Percentiles rank a stretch among this genome's conserved stretches.
phyloP scores from a whole-genome alignment of 2,888 invertebrate species.

The Pristionchus arcanus region DNA sequence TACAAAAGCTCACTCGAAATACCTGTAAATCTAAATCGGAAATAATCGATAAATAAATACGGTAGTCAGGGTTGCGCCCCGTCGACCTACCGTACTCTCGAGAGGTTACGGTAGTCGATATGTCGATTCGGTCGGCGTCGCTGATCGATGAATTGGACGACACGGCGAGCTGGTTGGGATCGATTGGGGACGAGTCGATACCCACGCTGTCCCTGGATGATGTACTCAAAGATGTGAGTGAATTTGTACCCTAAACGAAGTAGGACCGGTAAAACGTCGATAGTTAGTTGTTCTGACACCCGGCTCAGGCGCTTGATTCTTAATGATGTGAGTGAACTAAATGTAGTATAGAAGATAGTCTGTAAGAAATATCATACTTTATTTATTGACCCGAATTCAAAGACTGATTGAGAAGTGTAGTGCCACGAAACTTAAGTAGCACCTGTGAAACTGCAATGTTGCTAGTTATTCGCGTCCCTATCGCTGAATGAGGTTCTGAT shows the following conservation, averaged over 20 bases:
- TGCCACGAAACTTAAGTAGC: too few species aligned
- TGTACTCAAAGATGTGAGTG: conserved; percentile 58
- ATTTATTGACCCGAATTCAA: too few species aligned
- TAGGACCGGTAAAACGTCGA: too few species aligned
- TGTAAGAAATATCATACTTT: too few species aligned
- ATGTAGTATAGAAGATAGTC: too few species aligned
- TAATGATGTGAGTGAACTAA: too few species aligned
- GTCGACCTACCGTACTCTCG: conserved; percentile 35
- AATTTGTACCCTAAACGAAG: too few species aligned
- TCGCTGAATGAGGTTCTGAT: background rate
- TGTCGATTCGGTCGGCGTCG: conserved; percentile 40
- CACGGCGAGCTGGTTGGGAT: conserved; percentile 70
- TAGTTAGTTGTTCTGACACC: too few species aligned
- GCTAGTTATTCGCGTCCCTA: background rate
- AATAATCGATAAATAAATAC: conserved; percentile 18
- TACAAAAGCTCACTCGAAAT: conserved; percentile 2
- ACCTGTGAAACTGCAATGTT: background rate
- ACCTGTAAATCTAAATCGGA: background rate
- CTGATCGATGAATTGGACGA: conserved; percentile 58
- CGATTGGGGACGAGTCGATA: conserved; percentile 64
- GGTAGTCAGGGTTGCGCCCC: conserved; percentile 13
- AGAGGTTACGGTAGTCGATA: conserved; percentile 26
- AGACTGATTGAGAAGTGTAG: background rate
- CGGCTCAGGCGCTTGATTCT: too few species aligned
- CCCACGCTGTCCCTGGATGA: conserved; percentile 73